A percentile compares a stretch with the other conserved stretches of the same genome.
Evolutionary conservation across 2,113 vertebrate genomes (phyloP).

Genomic region (Colistium nudipinnis): DNA sequence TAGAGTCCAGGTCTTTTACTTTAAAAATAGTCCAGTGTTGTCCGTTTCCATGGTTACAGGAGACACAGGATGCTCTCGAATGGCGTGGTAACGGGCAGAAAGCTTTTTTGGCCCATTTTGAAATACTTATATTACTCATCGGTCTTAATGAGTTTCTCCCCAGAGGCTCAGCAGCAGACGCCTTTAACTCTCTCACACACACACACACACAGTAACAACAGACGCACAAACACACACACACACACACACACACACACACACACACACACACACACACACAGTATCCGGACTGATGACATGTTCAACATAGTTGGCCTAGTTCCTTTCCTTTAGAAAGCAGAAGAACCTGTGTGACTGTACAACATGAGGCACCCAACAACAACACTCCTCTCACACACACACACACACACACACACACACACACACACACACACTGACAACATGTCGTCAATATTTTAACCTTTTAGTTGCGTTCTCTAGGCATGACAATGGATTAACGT

Average conservation of each 20-base stretch:
- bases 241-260: slow-evolving; percentile 16
- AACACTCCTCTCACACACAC: not conserved
- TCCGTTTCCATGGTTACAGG: slow-evolving; percentile 46
- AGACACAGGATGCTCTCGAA: slow-evolving; percentile 32
- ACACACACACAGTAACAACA: slow-evolving; percentile 14
- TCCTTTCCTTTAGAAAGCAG: slow-evolving; percentile 22
- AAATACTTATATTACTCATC: slow-evolving; percentile 62
- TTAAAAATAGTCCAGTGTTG: not conserved
- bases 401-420: not conserved
- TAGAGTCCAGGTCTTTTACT: too few relatives aligned
- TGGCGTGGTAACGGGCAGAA: slow-evolving; percentile 27
- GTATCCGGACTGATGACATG: slow-evolving; percentile 41
- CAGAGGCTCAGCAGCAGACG: slow-evolving; percentile 24
- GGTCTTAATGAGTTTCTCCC: slow-evolving; percentile 63
- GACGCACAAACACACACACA: slow-evolving; percentile 14
- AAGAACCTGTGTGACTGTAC: too few relatives aligned
- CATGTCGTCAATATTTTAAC: not conserved
- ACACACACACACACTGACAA: not conserved
- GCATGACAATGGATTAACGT: slow-evolving; percentile 9
- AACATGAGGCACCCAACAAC: too few relatives aligned
- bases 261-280: not conserved
- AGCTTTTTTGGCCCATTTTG: slow-evolving; percentile 61
- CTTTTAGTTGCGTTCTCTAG: not conserved
- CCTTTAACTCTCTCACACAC: slow-evolving; percentile 34
- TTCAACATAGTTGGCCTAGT: slow-evolving; percentile 40